These are phyloP conservation scores for Mus spicilegus DNA, from an alignment of 2,113 vertebrate species.

Conservation along the genomic window DNA sequence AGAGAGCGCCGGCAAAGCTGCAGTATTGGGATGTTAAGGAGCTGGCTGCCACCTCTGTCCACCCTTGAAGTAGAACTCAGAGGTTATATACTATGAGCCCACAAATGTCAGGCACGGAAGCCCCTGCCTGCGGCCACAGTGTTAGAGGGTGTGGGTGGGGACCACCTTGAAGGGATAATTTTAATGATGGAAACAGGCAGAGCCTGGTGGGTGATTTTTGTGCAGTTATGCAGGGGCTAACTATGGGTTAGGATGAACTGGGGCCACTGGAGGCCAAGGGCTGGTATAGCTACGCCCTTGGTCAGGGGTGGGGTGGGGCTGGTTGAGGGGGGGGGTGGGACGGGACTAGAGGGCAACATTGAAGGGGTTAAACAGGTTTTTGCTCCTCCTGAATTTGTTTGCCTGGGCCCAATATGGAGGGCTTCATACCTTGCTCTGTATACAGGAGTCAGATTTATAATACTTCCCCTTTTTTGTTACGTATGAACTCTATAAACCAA, in stretches of 20 bases:
- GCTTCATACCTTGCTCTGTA: conserved; percentile 81
- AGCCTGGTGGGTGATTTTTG: conserved; percentile 80
- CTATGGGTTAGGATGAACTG: conserved; percentile 65
- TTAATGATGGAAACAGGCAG: conserved; percentile 80
- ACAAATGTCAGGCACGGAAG: conserved; percentile 50
- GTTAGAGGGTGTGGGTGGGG: conserved; percentile 59
- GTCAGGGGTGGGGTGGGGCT: conserved; percentile 62
- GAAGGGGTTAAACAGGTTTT: conserved; percentile 80
- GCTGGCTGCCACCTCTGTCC: conserved; percentile 48
- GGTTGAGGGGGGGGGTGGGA: conserved; percentile 52
- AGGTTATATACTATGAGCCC: neutral
- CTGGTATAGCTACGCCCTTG: conserved; percentile 52
- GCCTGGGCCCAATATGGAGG: conserved; percentile 81
- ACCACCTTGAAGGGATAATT: conserved; percentile 23
- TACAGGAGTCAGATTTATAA: conserved; percentile 86
- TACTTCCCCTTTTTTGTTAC: conserved; percentile 86
- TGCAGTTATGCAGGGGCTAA: conserved; percentile 71
- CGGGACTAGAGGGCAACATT: conserved; percentile 71
- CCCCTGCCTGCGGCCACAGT: conserved; percentile 52
- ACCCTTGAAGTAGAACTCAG: conserved; percentile 55
- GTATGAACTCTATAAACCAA: conserved; percentile 89
- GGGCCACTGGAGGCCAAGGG: conserved; percentile 69
- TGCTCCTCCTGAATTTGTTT: conserved; percentile 82
- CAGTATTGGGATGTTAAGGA: conserved; percentile 50
- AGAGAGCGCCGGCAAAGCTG: conserved; percentile 51